Percentiles rank a stretch among this genome's conserved stretches.
Evolutionary conservation across 35 echinoderm and acorn worm species (phyloP).

Genomic region (Patiria miniata): DNA sequence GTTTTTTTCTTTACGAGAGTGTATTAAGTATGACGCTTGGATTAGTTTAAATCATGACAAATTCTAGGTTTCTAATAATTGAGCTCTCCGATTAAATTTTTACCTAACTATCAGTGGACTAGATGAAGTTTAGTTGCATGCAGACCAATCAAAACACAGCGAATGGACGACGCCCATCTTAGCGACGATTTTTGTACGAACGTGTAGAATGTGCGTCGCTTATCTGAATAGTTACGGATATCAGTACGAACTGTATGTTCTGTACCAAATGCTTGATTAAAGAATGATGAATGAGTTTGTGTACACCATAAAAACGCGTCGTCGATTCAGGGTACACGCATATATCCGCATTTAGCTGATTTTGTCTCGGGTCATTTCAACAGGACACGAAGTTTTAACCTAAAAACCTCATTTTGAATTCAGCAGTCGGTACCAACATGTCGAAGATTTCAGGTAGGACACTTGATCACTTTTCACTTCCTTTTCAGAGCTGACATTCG

Average conservation of each 20-base stretch:
- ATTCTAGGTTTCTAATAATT: no score
- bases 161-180: slow-evolving; percentile 5
- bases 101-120: no score
- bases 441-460: not conserved
- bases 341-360: not conserved
- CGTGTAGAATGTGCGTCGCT: not conserved
- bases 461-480: not conserved
- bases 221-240: not conserved
- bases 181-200: not conserved
- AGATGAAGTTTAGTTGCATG: no score
- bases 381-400: no score
- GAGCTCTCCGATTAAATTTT: no score
- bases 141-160: not conserved
- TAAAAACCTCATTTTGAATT: no score
- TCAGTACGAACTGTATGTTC: not conserved
- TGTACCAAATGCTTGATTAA: no score
- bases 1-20: no score
- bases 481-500: not conserved
- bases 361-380: no score
- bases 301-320: not conserved
- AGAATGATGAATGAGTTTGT: no score
- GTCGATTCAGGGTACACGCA: not conserved
- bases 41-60: no score
- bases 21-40: no score
- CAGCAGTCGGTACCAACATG: not conserved